phyloP scores from a whole-genome alignment of 1,140 invertebrate species.

The Drosophila tristis region DNA sequence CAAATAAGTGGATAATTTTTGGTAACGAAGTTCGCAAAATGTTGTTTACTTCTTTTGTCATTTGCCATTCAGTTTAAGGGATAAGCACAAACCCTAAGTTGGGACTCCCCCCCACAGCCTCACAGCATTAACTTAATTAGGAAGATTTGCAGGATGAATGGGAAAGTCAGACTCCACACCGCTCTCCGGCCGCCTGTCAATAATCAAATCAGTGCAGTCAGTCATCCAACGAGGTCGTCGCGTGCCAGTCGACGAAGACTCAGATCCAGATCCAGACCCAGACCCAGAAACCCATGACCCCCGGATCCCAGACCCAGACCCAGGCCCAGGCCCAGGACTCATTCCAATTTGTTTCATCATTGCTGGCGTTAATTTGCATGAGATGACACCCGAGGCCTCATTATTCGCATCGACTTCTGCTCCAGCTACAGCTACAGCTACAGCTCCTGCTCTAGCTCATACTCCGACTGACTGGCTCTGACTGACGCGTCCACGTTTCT shows the following conservation, averaged over 20 bases:
- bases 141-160: constrained; percentile 20
- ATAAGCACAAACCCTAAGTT: too few relatives aligned
- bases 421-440: constrained; percentile 3
- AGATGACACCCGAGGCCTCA: constrained; percentile 62
- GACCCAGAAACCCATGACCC: background rate
- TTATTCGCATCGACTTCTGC: constrained; percentile 53
- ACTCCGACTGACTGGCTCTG: background rate
- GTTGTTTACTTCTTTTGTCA: too few relatives aligned
- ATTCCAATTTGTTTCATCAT: constrained; percentile 59
- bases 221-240: constrained; percentile 32
- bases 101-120: background rate
- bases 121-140: constrained; percentile 36
- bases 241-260: constrained; percentile 18
- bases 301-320: background rate
- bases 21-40: too few relatives aligned
- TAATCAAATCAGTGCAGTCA: constrained; percentile 71
- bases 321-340: background rate
- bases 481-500: background rate
- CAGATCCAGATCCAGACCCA: background rate
- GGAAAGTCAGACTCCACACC: background rate
- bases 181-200: constrained; percentile 14
- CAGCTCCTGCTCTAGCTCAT: constrained; percentile 12
- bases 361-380: constrained; percentile 70
- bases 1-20: too few relatives aligned
- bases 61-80: too few relatives aligned